Evolutionary conservation across 2,888 invertebrate genomes (phyloP).

Genomic region (Leistus spinibarbis): DNA sequence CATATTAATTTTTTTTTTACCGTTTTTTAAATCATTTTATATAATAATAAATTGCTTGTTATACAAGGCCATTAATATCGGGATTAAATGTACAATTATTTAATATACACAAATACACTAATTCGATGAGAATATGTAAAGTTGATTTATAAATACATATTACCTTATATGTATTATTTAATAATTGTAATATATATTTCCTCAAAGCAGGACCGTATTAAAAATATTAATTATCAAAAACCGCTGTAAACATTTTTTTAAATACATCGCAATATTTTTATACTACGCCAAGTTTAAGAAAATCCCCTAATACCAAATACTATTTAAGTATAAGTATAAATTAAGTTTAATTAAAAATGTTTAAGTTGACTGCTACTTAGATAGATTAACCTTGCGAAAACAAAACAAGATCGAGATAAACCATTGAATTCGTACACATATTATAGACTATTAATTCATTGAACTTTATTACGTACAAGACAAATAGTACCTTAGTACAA

Average conservation of each 20-base stretch:
- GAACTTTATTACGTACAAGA: slow-evolving; percentile 13
- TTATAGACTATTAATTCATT: slow-evolving; percentile 20
- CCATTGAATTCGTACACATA: neutral
- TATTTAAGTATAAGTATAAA: neutral
- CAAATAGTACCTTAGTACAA: neutral
- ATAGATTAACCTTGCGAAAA: neutral
- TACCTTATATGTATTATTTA: neutral
- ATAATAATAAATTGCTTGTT: neutral
- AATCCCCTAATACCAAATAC: neutral
- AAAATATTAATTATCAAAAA: no score
- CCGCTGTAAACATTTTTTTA: no score
- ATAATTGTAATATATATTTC: no score
- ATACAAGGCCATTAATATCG: neutral
- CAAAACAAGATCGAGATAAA: neutral
- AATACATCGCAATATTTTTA: neutral
- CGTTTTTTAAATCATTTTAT: no score
- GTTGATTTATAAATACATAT: neutral
- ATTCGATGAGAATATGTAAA: neutral
- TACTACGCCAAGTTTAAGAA: neutral
- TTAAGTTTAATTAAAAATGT: neutral
- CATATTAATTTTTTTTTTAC: neutral
- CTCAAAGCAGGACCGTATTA: no score
- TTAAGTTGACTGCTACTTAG: neutral
- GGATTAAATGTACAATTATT: neutral
- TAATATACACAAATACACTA: neutral